These are phyloP conservation scores for Siphamia tubifer DNA, from an alignment of 2,113 vertebrate genomes.

Conservation along the genomic window DNA sequence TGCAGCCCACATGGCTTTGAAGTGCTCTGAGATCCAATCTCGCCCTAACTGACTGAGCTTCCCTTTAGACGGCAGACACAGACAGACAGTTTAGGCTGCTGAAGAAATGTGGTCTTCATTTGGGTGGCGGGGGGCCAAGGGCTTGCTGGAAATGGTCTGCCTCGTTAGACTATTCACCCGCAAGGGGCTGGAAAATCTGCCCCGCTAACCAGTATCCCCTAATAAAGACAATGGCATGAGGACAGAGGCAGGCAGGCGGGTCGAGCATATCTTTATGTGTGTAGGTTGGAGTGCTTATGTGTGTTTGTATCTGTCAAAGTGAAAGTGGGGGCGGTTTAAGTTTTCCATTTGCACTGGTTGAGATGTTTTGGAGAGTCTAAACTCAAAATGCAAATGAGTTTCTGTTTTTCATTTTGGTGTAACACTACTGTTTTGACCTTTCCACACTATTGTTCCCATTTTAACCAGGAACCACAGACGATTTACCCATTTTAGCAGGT, in stretches of 20 bases:
- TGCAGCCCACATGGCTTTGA: conserved; percentile 68
- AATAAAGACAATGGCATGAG: conserved; percentile 72
- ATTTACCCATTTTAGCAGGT: background rate
- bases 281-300: conserved; percentile 13
- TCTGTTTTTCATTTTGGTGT: conserved; percentile 46
- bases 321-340: conserved; percentile 61
- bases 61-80: conserved; percentile 57
- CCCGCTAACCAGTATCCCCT: conserved; percentile 70
- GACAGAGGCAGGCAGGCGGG: conserved; percentile 56
- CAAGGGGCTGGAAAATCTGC: conserved; percentile 73
- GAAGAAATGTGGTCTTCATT: conserved; percentile 77
- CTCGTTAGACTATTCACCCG: conserved; percentile 68
- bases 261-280: conserved; percentile 43
- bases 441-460: conserved; percentile 12
- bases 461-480: background rate
- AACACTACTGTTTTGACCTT: conserved; percentile 29
- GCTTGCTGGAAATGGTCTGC: conserved; percentile 75
- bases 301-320: conserved; percentile 61
- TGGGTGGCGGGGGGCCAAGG: conserved; percentile 73
- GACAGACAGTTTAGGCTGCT: conserved; percentile 68
- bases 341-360: conserved; percentile 57
- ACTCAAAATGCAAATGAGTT: conserved; percentile 39
- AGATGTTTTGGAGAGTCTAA: conserved; percentile 34
- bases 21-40: conserved; percentile 70
- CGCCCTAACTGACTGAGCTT: conserved; percentile 54